Evolutionary conservation across 2,888 invertebrate genomes (phyloP), one percentile per base, ranked within the genome.

Genomic region (Pinctada fucata): DNA sequence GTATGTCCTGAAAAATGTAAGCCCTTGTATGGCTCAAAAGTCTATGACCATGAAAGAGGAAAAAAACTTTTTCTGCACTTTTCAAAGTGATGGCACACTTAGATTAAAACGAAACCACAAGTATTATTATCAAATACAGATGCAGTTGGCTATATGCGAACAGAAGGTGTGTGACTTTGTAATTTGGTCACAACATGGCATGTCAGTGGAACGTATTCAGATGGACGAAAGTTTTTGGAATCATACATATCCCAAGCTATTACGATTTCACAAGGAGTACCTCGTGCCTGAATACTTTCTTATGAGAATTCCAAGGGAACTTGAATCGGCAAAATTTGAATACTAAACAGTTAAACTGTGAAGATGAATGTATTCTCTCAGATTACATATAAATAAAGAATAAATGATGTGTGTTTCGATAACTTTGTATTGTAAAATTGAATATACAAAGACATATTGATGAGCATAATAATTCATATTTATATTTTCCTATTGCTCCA

Each of bases 121-220:
- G n/a, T 66, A 66, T 47, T 66, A 66, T n/a, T 66, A n/a, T 16
- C 66, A 66, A 66, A 47, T 66, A 47, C 66, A 66, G 47, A 66
- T 66, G 66, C 66, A n/a, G 66, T 47, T 66, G 6, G 66, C 31
- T 45, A 66, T 66, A 45, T 66, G n/a, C 47, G n/a, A 10, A 66
- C 31, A 66, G 47, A 8, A 6, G 6, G 66, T 66, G 6, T 66
- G 66, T 66, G 66, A 66, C 47, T 66, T 66, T 16, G 47, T 68
- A 49, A 50, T 68, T 13, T 68, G 68, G 68, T 68, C 68, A 13
- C 68, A 31, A 3, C 6, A 47, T 66, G 13, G 66, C 6, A 66
- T 66, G 13, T 66, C 66, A 13, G 66, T 66, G 6, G 66, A 5
- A n/a, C 13, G 13, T n/a, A n/a, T 66, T 13, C 6, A 10, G 8